These are phyloP conservation scores for Dioctria linearis DNA, from an alignment of 2,888 invertebrate species.

Conservation along the genomic window DNA sequence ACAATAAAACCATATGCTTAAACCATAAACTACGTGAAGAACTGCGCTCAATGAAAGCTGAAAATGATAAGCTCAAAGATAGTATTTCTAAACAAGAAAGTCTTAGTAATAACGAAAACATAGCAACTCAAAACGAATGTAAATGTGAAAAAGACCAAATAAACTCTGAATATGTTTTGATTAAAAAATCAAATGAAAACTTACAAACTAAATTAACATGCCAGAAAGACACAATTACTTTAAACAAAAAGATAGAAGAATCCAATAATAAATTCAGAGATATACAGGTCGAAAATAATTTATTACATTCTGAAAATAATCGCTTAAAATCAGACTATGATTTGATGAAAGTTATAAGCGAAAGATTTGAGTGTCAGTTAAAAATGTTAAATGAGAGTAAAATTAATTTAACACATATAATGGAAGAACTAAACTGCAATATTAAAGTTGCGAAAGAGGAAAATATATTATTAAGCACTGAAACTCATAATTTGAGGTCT, in stretches of 20 bases:
- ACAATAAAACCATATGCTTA: too few relatives aligned
- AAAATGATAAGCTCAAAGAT: background rate
- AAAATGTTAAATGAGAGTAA: background rate
- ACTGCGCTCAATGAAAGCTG: too few relatives aligned
- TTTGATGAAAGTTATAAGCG: background rate
- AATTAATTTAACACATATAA: slow-evolving; percentile 64
- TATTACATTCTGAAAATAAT: slow-evolving; percentile 1
- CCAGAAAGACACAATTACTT: slow-evolving; percentile 62
- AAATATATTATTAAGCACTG: background rate
- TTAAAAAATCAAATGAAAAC: background rate
- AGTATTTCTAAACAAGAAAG: slow-evolving; percentile 11
- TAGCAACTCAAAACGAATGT: background rate
- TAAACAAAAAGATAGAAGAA: slow-evolving; percentile 62
- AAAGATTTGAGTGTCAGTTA: background rate
- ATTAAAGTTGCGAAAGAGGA: background rate
- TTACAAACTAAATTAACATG: slow-evolving; percentile 37
- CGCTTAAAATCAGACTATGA: background rate
- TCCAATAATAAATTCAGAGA: slow-evolving; percentile 60
- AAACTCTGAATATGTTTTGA: slow-evolving; percentile 3
- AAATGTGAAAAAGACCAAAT: slow-evolving; percentile 34
- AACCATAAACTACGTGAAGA: too few relatives aligned
- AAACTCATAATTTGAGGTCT: background rate
- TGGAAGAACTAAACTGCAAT: background rate
- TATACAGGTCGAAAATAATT: slow-evolving; percentile 59
- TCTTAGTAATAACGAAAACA: too few relatives aligned